Base-by-base conservation (phyloP, 2,113 vertebrate species). In the Ptilorrhoa leucosticta region DNA sequence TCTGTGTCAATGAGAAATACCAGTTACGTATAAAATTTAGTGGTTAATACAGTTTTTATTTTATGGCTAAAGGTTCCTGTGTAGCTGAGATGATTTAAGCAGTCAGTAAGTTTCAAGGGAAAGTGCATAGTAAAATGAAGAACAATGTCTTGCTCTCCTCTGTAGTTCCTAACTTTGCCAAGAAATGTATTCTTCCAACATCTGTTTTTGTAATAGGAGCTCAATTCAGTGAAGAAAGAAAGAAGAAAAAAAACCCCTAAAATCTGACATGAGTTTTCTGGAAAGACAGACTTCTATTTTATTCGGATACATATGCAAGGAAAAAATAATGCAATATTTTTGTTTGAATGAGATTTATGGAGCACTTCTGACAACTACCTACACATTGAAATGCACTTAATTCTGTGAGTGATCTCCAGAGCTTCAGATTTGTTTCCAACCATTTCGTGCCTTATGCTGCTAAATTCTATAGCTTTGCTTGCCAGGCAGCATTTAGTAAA, bases 11-110 rank as follows among this genome's bases (percentile, higher is more conserved):
- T 96, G 93, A 96, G 78, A 97, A 97, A 97, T 97, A 96, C 47
- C 64, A 94, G 81, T 97, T 98, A 94, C 85, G 82, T 93, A 78
- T 96, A 97, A 95, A 98, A 97, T 97, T 96, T 97, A 98, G 93
- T 96, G 87, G 71, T 97, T 98, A 98, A 97, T 97, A 96, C 47
- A 89, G 87, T 95, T 97, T 97, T 98, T 97, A 96, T 98, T 98
- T 97, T 97, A 98, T 93, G 96, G 88, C 86, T 94, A 95, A 97
- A 96, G 60, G 61, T 71, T 97, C 97, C 94, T 81, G 47, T 30
- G 2, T 91, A 88, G 87, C 68, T 96, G 45, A 85, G 82, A 95
- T 98, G 95, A 97, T 97, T 98, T 98, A 98, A 97, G 45, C 76
- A 96, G 91, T 97, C 92, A 92, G 83, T 87, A 95, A 96, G 90